These are phyloP conservation scores for Picathartes gymnocephalus DNA, from an alignment of 2,113 vertebrate species.

Conservation along the genomic window DNA sequence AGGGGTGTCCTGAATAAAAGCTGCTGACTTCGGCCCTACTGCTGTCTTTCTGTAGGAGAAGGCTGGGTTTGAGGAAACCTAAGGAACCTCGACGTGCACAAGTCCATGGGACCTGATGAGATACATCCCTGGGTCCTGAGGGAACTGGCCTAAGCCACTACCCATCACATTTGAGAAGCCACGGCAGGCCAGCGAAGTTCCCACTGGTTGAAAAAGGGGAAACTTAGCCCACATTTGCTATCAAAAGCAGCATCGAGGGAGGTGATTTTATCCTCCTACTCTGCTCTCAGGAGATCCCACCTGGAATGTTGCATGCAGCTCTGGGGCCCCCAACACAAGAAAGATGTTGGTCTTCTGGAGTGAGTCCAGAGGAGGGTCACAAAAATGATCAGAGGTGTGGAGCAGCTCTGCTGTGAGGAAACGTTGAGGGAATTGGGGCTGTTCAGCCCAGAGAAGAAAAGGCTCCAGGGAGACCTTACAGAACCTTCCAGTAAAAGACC, in stretches of 20 bases:
- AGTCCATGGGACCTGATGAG: background rate
- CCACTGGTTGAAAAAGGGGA: background rate
- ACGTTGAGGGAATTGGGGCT: background rate
- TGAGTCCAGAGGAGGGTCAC: background rate
- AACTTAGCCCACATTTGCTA: accelerated
- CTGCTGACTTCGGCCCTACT: background rate
- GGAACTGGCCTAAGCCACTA: background rate
- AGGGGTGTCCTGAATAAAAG: background rate
- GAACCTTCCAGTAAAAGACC: background rate
- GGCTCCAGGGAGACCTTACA: background rate
- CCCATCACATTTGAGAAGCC: background rate
- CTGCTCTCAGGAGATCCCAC: background rate
- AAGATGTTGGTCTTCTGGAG: background rate
- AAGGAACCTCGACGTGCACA: background rate
- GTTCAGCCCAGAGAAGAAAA: background rate
- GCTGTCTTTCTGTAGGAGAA: background rate
- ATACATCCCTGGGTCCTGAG: background rate
- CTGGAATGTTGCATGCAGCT: background rate
- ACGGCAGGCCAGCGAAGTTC: background rate
- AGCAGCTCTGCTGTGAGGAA: background rate
- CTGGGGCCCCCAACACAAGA: too few relatives aligned
- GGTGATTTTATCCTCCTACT: background rate
- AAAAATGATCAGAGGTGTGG: background rate
- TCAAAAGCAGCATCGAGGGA: background rate
- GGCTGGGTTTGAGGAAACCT: background rate